These are phyloP conservation scores for Stictonetta naevosa DNA, from an alignment of 2,113 vertebrate species.

Conservation along the genomic window DNA sequence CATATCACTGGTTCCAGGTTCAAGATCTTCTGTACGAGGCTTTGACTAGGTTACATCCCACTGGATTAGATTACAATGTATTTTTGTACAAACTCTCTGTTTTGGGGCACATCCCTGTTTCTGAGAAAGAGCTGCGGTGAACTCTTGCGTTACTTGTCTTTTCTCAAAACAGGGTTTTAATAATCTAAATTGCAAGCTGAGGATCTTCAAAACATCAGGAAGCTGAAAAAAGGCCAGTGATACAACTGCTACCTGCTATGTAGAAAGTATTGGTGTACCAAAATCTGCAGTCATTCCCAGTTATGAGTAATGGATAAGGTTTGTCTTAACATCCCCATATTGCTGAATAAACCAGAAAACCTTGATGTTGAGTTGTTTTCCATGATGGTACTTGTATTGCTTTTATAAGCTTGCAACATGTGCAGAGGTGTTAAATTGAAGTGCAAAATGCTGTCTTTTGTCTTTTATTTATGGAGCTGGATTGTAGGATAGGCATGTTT, in stretches of 20 bases:
- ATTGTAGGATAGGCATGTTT: not conserved
- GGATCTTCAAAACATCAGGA: not conserved
- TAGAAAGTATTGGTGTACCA: not conserved
- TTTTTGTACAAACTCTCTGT: not conserved
- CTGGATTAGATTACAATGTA: not conserved
- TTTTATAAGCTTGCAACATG: not conserved
- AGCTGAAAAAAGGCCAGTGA: not conserved
- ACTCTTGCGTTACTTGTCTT: not conserved
- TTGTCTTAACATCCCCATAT: not conserved
- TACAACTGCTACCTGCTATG: rapidly evolving
- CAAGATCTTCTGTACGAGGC: not conserved
- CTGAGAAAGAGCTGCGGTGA: not conserved
- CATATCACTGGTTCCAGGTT: not conserved
- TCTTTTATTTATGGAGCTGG: not conserved
- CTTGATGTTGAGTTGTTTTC: not conserved
- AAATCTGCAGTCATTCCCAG: not conserved
- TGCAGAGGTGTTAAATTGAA: not conserved
- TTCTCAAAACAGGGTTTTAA: not conserved
- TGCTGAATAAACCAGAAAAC: not conserved
- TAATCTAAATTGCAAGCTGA: not conserved
- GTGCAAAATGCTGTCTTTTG: not conserved
- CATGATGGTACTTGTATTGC: not conserved
- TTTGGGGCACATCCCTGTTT: not conserved
- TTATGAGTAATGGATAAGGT: not conserved
- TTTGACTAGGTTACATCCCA: not conserved